Percentiles rank a stretch among this genome's conserved stretches.
Evolutionary conservation across 2,888 invertebrate genomes (phyloP).

Genomic region (Alsophila aescularia): DNA sequence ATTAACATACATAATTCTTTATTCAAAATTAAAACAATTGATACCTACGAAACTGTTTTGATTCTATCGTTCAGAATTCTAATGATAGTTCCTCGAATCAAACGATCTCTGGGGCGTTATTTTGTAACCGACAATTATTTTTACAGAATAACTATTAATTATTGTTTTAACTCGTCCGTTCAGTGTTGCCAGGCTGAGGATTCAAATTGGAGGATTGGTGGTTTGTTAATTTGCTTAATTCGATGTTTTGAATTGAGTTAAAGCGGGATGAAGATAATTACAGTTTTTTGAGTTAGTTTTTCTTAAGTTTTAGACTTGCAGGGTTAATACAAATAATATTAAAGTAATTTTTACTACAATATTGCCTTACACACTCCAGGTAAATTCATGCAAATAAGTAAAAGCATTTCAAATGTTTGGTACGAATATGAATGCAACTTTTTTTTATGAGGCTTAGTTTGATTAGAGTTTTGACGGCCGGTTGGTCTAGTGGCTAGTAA

Average conservation of each 20-base stretch:
- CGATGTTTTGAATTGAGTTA: constrained; percentile 28
- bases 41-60: constrained; percentile 35
- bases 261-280: constrained; percentile 10
- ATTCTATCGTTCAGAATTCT: constrained; percentile 39
- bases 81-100: constrained; percentile 37
- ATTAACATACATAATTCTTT: constrained; percentile 78
- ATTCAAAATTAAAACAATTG: constrained; percentile 77
- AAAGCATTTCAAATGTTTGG: too few relatives aligned
- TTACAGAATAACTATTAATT: constrained; percentile 37
- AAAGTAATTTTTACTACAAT: too few relatives aligned
- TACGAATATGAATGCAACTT: too few relatives aligned
- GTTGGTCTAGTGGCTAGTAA: too few relatives aligned
- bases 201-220: constrained; percentile 28
- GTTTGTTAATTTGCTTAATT: constrained; percentile 35
- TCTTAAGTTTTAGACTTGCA: neutral
- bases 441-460: too few relatives aligned
- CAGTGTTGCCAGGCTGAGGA: constrained; percentile 33
- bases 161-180: constrained; percentile 35
- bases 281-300: neutral
- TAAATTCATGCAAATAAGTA: too few relatives aligned
- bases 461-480: too few relatives aligned
- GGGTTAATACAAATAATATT: neutral
- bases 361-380: too few relatives aligned
- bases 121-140: constrained; percentile 39
- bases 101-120: constrained; percentile 30